Evolutionary conservation across 2,797 vertebrate species (phyloP).

Genomic region (Sebastes elongatus): DNA sequence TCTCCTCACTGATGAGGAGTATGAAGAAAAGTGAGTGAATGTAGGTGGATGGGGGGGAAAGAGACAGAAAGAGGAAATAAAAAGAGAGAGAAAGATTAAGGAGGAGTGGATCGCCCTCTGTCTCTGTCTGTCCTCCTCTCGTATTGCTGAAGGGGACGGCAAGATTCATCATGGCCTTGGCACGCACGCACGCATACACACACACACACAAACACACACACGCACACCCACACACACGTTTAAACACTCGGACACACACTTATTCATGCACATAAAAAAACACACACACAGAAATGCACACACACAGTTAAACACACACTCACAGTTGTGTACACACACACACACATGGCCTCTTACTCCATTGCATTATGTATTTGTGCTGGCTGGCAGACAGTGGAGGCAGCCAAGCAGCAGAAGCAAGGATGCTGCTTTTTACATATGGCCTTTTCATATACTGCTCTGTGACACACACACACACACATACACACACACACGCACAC

Average conservation of each 20-base stretch:
- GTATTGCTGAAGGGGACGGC: slow-evolving; percentile 45
- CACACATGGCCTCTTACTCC: slow-evolving; percentile 10
- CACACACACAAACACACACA: neutral
- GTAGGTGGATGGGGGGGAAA: neutral
- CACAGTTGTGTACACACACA: neutral
- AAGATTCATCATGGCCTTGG: slow-evolving; percentile 56
- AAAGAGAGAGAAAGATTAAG: slow-evolving; percentile 31
- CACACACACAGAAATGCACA: neutral
- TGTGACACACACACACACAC: neutral
- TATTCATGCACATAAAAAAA: neutral
- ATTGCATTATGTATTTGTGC: slow-evolving; percentile 65
- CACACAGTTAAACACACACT: neutral
- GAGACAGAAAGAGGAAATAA: neutral
- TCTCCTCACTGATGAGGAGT: neutral
- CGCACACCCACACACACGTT: neutral
- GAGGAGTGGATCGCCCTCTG: slow-evolving; percentile 39
- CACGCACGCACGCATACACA: neutral
- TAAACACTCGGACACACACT: neutral
- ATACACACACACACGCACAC: slow-evolving; percentile 1
- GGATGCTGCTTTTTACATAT: slow-evolving; percentile 53
- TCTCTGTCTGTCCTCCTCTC: slow-evolving; percentile 50
- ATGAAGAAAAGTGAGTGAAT: neutral
- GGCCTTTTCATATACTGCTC: slow-evolving; percentile 43
- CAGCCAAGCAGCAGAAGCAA: slow-evolving; percentile 42
- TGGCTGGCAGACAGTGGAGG: slow-evolving; percentile 45